Percentiles rank a stretch among this genome's conserved stretches.
Conservation (phyloP, 64 coral and sea anemone genomes). For the Montipora capricornis region DNA sequence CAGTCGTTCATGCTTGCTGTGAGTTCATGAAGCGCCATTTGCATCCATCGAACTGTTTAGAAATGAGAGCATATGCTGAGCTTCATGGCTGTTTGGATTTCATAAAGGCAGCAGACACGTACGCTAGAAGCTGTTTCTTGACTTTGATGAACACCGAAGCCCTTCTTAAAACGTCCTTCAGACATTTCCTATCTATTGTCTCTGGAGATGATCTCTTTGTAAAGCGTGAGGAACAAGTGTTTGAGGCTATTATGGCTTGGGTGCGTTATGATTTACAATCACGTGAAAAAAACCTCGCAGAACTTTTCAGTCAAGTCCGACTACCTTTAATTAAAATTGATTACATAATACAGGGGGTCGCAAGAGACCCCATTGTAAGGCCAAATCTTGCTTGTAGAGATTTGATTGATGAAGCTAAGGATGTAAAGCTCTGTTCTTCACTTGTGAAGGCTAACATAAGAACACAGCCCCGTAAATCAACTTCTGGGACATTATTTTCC, state of each 20-base stretch:
- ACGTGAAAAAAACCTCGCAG: constrained; percentile 58
- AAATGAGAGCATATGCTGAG: constrained; percentile 94
- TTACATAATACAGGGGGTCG: constrained; percentile 75
- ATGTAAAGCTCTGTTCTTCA: constrained; percentile 87
- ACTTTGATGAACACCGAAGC: constrained; percentile 76
- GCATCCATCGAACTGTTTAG: constrained; percentile 91
- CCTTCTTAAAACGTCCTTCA: constrained; percentile 82
- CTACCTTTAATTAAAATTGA: constrained; percentile 79
- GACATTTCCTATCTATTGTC: constrained; percentile 78
- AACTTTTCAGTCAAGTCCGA: constrained; percentile 79
- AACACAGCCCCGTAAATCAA: constrained; percentile 90
- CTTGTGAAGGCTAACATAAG: constrained; percentile 72
- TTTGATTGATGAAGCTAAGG: constrained; percentile 99
- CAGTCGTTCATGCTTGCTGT: constrained; percentile 93
- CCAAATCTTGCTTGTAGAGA: constrained; percentile 80
- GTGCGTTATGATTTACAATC: constrained; percentile 64
- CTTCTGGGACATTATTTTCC: constrained; percentile 89
- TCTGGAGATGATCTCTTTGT: constrained; percentile 81
- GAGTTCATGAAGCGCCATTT: constrained; percentile 95
- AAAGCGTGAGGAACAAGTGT: constrained; percentile 89
- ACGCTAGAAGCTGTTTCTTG: constrained; percentile 76
- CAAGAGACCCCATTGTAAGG: constrained; percentile 56
- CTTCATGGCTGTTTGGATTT: constrained; percentile 93
- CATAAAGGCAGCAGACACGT: constrained; percentile 78
- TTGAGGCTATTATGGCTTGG: constrained; percentile 90